A percentile compares a stretch with the other conserved stretches of the same genome.
Conservation (phyloP, 2,888 invertebrate genomes). For the Dascillus cervinus region DNA sequence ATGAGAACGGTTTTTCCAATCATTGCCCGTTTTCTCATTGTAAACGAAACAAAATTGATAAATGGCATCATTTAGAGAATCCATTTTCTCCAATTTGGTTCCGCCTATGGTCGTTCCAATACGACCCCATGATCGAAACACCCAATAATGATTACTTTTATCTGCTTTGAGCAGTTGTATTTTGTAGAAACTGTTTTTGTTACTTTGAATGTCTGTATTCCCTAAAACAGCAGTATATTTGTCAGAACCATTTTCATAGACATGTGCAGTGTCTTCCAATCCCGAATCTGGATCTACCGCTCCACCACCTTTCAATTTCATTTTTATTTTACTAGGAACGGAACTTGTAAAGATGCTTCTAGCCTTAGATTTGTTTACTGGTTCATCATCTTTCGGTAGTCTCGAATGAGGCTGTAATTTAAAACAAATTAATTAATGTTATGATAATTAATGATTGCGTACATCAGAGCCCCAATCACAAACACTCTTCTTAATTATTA, state of each 20-base stretch:
- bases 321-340: conserved; percentile 52
- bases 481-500: conserved; percentile 65
- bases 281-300: conserved; percentile 91
- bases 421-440: conserved; percentile 3
- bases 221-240: conserved; percentile 77
- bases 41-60: conserved; percentile 49
- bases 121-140: conserved; percentile 75
- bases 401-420: conserved; percentile 32
- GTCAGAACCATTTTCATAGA: conserved; percentile 52
- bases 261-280: conserved; percentile 70
- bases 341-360: conserved; percentile 44
- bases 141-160: conserved; percentile 47
- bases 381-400: conserved; percentile 30
- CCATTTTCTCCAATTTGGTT: conserved; percentile 51
- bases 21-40: conserved; percentile 76
- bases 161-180: conserved; percentile 77
- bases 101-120: conserved; percentile 91
- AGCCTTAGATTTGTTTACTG: conserved; percentile 33
- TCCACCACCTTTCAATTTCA: conserved; percentile 71
- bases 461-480: conserved; percentile 81
- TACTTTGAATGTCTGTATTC: conserved; percentile 74
- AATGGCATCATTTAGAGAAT: conserved; percentile 50
- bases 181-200: conserved; percentile 93
- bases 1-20: conserved; percentile 57
- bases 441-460: conserved; percentile 50